Evolutionary conservation across 1,140 invertebrate genomes (phyloP), one percentile per base, ranked within the genome.

Genomic region (Neodiprion fabricii): DNA sequence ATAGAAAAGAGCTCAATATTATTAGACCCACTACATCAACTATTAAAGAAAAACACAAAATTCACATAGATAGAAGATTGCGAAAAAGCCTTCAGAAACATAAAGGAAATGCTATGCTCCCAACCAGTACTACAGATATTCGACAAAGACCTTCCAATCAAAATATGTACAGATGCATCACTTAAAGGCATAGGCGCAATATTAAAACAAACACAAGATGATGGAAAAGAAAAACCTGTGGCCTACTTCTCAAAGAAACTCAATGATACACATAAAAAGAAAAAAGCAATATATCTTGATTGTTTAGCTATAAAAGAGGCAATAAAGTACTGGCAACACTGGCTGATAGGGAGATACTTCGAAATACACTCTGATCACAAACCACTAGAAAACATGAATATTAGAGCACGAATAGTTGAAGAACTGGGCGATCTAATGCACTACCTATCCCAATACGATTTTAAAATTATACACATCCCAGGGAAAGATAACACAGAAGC

Each of bases 1-100:
- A 78, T 82, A 71, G 67, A 70, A 69, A 77, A 78, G 40, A 75
- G 70, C 28, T 53, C 76, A 72, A 75, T 79, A 50, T 70, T 70
- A 53, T 65, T 80, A 72, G 77, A 79, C 49, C 79, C 78, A 66
- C 71, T 82, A 67, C 76, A 81, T 65, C 74, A 75, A 61, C 70
- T 82, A 73, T 72, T 82, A 66, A 74, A 74, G 75, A 82, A 81
- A 73, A 67, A 75, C 53, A 48, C 47, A 74, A 70, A 77, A 72
- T 77, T 79, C 69, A 70, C 70, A 65, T 79, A 73, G 77, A 53
- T 75, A 2, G 1, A 72, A 66, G 67, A 74, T 17, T 74, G 49
- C 50, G 67, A 74, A 74, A 49, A 70, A 53, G 9, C 73, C 12
- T 74, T 74, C n/a, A 21, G 1, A 50, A 53, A 74, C 4, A 72